These are phyloP conservation scores for Taeniopygia guttata DNA, from an alignment of 2,797 vertebrate species.

Conservation along the genomic window DNA sequence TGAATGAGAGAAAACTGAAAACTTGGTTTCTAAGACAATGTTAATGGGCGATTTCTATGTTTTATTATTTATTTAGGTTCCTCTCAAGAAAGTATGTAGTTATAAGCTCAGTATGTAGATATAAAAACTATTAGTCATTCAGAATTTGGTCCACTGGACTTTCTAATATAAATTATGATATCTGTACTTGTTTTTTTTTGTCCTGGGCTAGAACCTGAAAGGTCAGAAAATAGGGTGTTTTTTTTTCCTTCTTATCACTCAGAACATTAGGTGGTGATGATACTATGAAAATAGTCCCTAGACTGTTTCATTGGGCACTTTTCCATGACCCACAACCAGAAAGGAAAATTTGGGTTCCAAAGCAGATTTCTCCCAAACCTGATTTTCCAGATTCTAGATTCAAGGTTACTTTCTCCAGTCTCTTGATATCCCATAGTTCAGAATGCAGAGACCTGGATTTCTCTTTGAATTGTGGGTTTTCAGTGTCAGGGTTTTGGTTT, in stretches of 20 bases:
- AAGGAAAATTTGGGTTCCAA: neutral
- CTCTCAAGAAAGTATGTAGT: neutral
- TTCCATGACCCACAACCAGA: neutral
- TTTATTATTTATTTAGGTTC: neutral
- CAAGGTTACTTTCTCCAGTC: neutral
- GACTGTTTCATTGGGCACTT: neutral
- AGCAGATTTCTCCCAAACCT: neutral
- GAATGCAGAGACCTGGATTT: neutral
- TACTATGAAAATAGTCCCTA: neutral
- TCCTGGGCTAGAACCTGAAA: neutral
- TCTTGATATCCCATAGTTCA: neutral
- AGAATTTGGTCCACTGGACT: neutral
- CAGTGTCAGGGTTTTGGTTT: neutral
- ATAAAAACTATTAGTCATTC: neutral
- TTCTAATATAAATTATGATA: neutral
- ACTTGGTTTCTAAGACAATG: neutral
- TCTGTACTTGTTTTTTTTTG: neutral
- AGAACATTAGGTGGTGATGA: neutral
- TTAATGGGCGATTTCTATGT: neutral
- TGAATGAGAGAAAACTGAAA: neutral
- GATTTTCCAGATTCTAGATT: neutral
- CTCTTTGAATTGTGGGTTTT: neutral
- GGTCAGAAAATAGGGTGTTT: neutral
- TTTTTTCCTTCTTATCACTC: neutral
- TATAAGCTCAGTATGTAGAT: neutral